phyloP scores from a whole-genome alignment of 2,113 vertebrate species.

The Sander lucioperca region DNA sequence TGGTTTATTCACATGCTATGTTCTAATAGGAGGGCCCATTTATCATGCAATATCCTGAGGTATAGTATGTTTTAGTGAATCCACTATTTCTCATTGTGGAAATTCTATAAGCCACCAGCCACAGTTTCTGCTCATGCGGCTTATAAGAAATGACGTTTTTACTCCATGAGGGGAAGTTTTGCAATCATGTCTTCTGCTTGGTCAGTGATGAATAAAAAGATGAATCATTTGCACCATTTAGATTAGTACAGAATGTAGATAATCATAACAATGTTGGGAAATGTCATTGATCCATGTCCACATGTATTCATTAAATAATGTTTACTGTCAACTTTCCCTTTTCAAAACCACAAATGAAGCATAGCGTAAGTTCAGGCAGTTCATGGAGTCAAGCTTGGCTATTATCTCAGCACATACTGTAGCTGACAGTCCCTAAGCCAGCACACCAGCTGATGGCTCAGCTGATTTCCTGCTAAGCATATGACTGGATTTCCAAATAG shows the following conservation, averaged over 20 bases:
- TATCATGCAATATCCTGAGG: slow-evolving; percentile 36
- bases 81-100: not conserved
- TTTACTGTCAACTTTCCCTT: not conserved
- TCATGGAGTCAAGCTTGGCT: too few relatives aligned
- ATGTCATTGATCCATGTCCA: not conserved
- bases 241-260: not conserved
- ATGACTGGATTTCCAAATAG: too few relatives aligned
- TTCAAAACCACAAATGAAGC: not conserved
- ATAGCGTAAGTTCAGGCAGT: too few relatives aligned
- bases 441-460: too few relatives aligned
- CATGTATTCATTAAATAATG: not conserved
- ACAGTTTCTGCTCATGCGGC: slow-evolving; percentile 18
- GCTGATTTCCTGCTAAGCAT: too few relatives aligned
- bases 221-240: not conserved
- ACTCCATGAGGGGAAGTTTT: slow-evolving; percentile 17
- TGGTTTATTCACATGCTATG: slow-evolving; percentile 29
- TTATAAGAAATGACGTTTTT: slow-evolving; percentile 41
- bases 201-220: slow-evolving; percentile 10
- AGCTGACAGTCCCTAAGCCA: too few relatives aligned
- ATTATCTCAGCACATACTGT: too few relatives aligned
- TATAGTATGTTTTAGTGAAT: slow-evolving; percentile 27
- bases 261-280: not conserved
- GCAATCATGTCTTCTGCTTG: slow-evolving; percentile 19
- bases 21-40: not conserved
- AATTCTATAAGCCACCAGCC: slow-evolving; percentile 34